Evolutionary conservation across 2,888 invertebrate genomes (phyloP), one percentile per base, ranked within the genome.

Genomic region (Marasmarcha lunaedactyla): DNA sequence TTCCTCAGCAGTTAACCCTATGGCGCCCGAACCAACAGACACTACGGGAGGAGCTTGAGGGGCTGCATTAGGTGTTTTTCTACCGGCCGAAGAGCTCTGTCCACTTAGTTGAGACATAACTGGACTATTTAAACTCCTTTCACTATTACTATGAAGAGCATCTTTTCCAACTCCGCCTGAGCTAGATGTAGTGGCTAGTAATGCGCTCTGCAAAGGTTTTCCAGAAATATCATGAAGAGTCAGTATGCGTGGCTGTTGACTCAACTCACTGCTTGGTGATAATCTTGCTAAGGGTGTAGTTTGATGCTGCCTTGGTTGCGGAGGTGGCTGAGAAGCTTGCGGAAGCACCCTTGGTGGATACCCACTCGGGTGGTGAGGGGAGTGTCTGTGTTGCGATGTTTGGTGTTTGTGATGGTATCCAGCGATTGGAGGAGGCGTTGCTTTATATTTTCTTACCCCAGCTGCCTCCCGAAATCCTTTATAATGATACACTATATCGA

Each of bases 401-500:
- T 89, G 87, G 58, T 93, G 93, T 54, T 93, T 93, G 55, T 92
- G 92, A 27, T 87, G 87, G 55, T 92, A 93, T 3, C 90, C 88
- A 1, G 90, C 88, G 2, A 91, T 89, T 0, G 91, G 91, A 1
- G 94, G 93, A 2, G 93, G 92, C 2, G 93, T 93, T 1, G 93
- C 91, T 73, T 94, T 95, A 63, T 95, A 95, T 69, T 94, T 95
- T 35, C 94, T 85, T 45, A 92, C 89, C 1, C 94, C 94, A 1
- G 88, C 89, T 36, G 89, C 90, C 74, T 96, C 95, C 15, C 97
- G 86, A 66, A 94, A 97, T 9, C 93, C 95, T 81, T 97, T 96
- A 64, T 98, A 98, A 67, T 98, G 97, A 58, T 95, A 95, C 9
- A 96, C 95, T 46, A 98, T 94, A 63, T 98, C 97, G 49, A 97